A percentile compares a stretch with the other conserved stretches of the same genome.
Evolutionary conservation across 2,888 invertebrate genomes (phyloP).

Genomic region (Drosophila flavopinicola): DNA sequence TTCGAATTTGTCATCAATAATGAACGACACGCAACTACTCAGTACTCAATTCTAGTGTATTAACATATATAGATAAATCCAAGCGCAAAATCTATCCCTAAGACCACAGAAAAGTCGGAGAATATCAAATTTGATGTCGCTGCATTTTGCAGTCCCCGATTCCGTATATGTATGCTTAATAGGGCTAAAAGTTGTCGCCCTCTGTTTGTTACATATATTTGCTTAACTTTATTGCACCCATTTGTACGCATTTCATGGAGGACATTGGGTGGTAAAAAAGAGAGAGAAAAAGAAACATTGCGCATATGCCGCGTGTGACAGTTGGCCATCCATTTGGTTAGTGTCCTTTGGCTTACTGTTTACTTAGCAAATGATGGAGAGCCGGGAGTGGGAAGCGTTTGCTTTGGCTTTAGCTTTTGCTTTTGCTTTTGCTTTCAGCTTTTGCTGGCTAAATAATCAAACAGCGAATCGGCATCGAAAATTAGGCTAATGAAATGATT

Average conservation of each 20-base stretch:
- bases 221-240: not conserved
- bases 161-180: no score
- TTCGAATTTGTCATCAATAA: not conserved
- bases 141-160: not conserved
- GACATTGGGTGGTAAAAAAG: not conserved
- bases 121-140: not conserved
- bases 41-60: not conserved
- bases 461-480: constrained; percentile 49
- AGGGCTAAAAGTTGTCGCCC: no score
- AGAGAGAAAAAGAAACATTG: constrained; percentile 16
- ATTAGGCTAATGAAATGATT: constrained; percentile 75
- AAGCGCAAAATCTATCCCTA: not conserved
- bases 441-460: constrained; percentile 40
- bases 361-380: constrained; percentile 50
- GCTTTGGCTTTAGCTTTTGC: constrained; percentile 22
- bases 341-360: constrained; percentile 26
- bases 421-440: constrained; percentile 27
- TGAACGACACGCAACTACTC: not conserved
- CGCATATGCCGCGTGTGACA: constrained; percentile 47
- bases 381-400: constrained; percentile 5
- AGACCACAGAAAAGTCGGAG: not conserved
- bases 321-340: constrained; percentile 27
- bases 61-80: not conserved
- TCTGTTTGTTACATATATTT: no score
- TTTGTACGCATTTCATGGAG: not conserved